These are phyloP conservation scores for Oscheius sp. DNA, from an alignment of 1,140 invertebrate species.

Conservation along the genomic window DNA sequence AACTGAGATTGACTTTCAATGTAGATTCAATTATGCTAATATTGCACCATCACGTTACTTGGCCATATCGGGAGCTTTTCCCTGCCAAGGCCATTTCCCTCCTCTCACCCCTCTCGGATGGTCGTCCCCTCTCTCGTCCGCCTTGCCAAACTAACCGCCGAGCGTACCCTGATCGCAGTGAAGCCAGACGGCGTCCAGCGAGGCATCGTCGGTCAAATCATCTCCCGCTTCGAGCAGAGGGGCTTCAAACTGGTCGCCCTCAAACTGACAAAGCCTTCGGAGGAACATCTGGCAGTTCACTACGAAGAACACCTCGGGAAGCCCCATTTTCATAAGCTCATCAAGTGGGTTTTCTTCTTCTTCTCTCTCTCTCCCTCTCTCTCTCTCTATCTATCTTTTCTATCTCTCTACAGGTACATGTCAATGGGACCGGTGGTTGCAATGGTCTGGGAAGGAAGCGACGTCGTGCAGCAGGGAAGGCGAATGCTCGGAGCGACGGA, in stretches of 20 bases:
- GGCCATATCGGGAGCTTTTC: too few species aligned
- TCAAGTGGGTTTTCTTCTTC: neutral
- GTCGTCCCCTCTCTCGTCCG: too few species aligned
- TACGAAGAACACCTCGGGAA: neutral
- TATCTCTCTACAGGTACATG: neutral
- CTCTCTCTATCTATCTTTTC: too few species aligned
- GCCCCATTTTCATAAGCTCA: neutral
- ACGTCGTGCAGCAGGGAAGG: neutral
- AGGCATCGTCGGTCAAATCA: conserved; percentile 87
- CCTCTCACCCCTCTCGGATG: too few species aligned
- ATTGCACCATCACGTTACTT: too few species aligned
- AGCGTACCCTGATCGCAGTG: too few species aligned
- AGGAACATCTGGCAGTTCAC: conserved; percentile 16
- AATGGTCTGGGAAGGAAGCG: neutral
- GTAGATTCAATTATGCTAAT: too few species aligned
- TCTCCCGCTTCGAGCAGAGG: conserved; percentile 88
- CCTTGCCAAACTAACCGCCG: too few species aligned
- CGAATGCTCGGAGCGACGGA: neutral
- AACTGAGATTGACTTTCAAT: too few species aligned
- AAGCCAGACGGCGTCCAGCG: conserved; percentile 96
- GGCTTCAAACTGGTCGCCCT: conserved; percentile 92
- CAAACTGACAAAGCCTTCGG: conserved; percentile 70
- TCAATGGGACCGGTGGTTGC: neutral
- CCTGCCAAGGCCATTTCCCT: too few species aligned
- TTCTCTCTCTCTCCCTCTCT: neutral